Conservation (phyloP, 2,113 vertebrate species). For the Aptenodytes patagonicus region DNA sequence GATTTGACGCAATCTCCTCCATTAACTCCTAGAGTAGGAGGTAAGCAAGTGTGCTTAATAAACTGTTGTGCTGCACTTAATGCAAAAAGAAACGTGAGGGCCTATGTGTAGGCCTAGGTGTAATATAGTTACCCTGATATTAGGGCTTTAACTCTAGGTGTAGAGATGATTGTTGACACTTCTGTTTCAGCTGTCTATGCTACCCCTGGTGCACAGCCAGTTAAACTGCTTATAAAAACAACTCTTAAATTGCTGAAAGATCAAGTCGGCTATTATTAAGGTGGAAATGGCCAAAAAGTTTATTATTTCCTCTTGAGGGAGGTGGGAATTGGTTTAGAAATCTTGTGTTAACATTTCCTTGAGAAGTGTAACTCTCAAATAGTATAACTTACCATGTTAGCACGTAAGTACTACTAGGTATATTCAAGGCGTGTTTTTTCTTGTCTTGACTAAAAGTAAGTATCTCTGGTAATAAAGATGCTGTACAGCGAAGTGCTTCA, state of each 20-base stretch:
- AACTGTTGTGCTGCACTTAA: not conserved
- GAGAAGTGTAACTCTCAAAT: too few species aligned
- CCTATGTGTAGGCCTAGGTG: not conserved
- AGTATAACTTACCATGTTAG: not conserved
- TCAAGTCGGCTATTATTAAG: not conserved
- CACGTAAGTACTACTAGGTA: not conserved
- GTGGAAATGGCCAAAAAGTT: not conserved
- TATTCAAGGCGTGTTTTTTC: not conserved
- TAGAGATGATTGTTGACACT: not conserved
- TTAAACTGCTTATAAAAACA: not conserved
- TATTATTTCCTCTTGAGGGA: not conserved
- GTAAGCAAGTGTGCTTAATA: not conserved
- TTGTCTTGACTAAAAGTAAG: not conserved
- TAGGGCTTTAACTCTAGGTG: not conserved
- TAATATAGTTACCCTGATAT: not conserved
- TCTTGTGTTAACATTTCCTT: not conserved
- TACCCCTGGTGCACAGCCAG: not conserved
- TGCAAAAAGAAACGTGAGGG: not conserved
- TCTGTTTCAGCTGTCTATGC: not conserved
- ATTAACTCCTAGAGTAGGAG: not conserved
- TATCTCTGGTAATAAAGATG: not conserved
- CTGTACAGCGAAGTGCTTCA: not conserved
- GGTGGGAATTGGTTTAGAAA: not conserved
- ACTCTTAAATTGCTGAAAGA: not conserved
- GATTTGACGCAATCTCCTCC: not conserved